These are phyloP conservation scores for Rhyacichthys aspro DNA, from an alignment of 2,797 vertebrate genomes.

Conservation along the genomic window DNA sequence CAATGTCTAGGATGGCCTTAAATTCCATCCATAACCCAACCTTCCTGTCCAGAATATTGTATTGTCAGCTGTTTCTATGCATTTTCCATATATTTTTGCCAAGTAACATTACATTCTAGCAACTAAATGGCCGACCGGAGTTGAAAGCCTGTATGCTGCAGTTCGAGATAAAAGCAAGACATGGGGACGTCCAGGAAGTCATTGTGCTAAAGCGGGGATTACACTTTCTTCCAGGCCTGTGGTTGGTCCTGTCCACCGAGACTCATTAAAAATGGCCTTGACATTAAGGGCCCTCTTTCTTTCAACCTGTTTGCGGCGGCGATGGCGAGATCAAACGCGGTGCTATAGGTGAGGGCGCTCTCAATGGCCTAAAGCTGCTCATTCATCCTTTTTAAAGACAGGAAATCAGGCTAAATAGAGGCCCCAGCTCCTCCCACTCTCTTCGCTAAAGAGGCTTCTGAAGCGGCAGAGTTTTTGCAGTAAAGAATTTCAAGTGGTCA, in stretches of 20 bases:
- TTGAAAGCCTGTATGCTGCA: conserved; percentile 6
- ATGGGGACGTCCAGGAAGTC: conserved; percentile 57
- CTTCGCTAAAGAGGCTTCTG: conserved; percentile 67
- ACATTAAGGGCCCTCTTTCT: conserved; percentile 73
- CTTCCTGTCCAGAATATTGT: too few relatives aligned
- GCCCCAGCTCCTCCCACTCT: conserved; percentile 61
- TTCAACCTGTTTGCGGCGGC: conserved; percentile 70
- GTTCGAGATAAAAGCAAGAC: conserved; percentile 42
- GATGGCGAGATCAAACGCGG: conserved; percentile 80
- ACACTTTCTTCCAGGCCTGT: conserved; percentile 60
- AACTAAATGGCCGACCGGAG: not conserved
- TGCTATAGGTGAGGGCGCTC: conserved; percentile 73
- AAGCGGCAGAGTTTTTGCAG: conserved; percentile 70
- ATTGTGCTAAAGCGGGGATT: conserved; percentile 65
- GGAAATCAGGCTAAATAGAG: conserved; percentile 82
- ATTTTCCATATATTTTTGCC: conserved; percentile 8
- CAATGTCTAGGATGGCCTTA: too few relatives aligned
- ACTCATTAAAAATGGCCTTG: conserved; percentile 77
- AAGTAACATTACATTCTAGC: not conserved
- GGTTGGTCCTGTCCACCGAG: conserved; percentile 66
- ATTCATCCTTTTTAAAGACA: conserved; percentile 82
- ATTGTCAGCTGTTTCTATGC: too few relatives aligned
- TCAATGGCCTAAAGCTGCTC: conserved; percentile 79
- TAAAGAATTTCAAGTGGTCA: conserved; percentile 78
- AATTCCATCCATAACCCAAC: too few relatives aligned